phyloP scores from a whole-genome alignment of 2,113 vertebrate genomes.

The Hippocampus comes region DNA sequence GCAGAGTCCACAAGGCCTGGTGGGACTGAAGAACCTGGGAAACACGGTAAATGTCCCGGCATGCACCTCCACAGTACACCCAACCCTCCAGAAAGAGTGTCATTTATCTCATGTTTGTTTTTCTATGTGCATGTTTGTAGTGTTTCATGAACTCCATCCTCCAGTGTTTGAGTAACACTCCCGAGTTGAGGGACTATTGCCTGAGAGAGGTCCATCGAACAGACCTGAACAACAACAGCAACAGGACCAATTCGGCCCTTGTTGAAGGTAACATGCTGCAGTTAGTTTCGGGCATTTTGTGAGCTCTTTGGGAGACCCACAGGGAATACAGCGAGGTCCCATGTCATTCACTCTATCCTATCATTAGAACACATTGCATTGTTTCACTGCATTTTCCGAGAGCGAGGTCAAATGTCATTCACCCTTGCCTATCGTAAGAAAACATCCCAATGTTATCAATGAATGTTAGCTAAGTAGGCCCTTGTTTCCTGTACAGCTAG shows the following conservation, averaged over 20 bases:
- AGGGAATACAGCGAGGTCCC: neutral
- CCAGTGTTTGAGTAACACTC: slow-evolving; percentile 93
- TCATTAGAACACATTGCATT: neutral
- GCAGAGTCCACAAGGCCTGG: slow-evolving; percentile 88
- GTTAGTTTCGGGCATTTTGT: neutral
- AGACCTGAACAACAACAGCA: slow-evolving; percentile 81
- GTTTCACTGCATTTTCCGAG: neutral
- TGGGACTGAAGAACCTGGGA: slow-evolving; percentile 89
- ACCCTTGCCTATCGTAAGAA: neutral
- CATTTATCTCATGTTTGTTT: neutral
- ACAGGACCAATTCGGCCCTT: slow-evolving; percentile 76
- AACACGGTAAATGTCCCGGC: slow-evolving; percentile 83
- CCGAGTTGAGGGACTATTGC: slow-evolving; percentile 91
- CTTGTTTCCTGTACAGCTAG: neutral
- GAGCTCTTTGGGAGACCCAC: neutral
- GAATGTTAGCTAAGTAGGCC: neutral
- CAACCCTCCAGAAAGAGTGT: fast-evolving
- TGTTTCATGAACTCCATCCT: slow-evolving; percentile 99
- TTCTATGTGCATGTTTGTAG: slow-evolving; percentile 55
- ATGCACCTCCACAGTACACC: no score
- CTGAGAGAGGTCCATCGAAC: slow-evolving; percentile 80
- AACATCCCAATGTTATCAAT: neutral
- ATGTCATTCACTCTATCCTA: neutral
- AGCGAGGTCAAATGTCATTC: neutral
- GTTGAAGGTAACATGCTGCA: slow-evolving; percentile 51